Evolutionary conservation across 2,888 invertebrate species (phyloP), one percentile per base, ranked within the genome.

Genomic region (Villa cingulata): DNA sequence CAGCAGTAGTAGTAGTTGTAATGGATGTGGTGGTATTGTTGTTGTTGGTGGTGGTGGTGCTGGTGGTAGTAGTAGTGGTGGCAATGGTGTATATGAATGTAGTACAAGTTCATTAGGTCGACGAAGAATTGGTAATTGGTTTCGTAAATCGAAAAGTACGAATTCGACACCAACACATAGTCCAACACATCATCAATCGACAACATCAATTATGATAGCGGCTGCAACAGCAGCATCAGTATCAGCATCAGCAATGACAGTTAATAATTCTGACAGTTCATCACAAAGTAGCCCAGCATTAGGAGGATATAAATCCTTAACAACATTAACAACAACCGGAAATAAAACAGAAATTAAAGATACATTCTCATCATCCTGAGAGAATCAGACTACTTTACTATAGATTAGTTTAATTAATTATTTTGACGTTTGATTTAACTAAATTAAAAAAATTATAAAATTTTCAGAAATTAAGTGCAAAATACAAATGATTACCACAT

Each of bases 91-190:
- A 37, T 56, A 55, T 43, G 63, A 65, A 42, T 58, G 54, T 43
- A 59, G 59, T 38, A 66, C 68, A 4, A 64, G 66, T 2, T 68
- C 68, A 16, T 54, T 68, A 49, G 68, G 68, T 3, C 62, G 69
- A n/a, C 62, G 66, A 10, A 62, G 65, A 37, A 59, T 69, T 38
- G 68, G 69, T 34, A 68, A 65, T 55, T 69, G 69, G 69, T 69
- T 69, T 50, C 63, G 69, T 20, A 69, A 69, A 46, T 64, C 69
- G 34, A 69, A 68, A 55, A 68, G 67, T 51, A 63, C 62, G 19
- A 66, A 65, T 50, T 66, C 66, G 44, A 69, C 69, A 23, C 69
- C 69, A 9, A 68, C 66, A 53, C 68, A 69, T 48, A 68, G 68
- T 39, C 69, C 69, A 18, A 69, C 68, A 32, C 69, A 69, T 52